A percentile compares a stretch with the other conserved stretches of the same genome.
Conservation (phyloP, 2,888 invertebrate species). For the Drosophila nr. fundita region DNA sequence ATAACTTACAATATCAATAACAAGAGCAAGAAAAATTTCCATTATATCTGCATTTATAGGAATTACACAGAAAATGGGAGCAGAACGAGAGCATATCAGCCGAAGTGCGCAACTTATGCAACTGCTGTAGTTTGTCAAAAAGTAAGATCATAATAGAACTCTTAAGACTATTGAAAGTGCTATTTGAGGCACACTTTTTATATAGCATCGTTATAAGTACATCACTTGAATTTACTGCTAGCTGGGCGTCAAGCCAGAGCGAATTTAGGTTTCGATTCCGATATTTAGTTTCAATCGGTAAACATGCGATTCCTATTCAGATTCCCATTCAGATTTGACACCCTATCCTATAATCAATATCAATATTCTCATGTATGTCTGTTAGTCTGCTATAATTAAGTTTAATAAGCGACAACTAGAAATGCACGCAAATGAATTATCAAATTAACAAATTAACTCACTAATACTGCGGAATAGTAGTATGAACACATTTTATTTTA, state of each 20-base stretch:
- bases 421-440: no score
- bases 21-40: background rate
- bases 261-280: background rate
- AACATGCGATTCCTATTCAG: background rate
- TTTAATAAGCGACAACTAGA: background rate
- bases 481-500: background rate
- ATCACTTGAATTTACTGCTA: background rate
- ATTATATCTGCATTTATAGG: background rate
- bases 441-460: background rate
- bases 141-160: background rate
- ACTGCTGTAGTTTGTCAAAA: background rate
- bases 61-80: background rate
- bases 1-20: background rate
- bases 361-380: background rate
- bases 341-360: background rate
- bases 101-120: background rate
- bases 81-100: background rate
- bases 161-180: background rate
- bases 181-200: background rate
- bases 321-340: background rate
- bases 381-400: background rate
- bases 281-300: background rate
- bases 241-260: background rate
- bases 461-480: background rate
- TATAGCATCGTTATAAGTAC: background rate